These are phyloP conservation scores for Melanostoma scalare DNA, from an alignment of 2,888 invertebrate genomes.

Conservation along the genomic window DNA sequence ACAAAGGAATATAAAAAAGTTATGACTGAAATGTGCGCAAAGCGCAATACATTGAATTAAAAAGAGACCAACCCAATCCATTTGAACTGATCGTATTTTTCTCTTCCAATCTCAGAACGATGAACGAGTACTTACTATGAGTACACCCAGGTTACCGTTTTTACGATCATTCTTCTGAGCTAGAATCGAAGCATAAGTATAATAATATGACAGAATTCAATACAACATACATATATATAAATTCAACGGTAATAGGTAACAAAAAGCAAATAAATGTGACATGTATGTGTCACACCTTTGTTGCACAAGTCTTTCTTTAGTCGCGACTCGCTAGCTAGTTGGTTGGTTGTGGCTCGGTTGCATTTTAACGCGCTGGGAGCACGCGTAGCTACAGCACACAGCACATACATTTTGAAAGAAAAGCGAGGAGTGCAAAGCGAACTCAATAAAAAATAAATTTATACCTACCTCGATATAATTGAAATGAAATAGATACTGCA, in stretches of 20 bases:
- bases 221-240: neutral
- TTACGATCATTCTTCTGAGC: conserved; percentile 23
- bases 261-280: conserved; percentile 41
- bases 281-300: conserved; percentile 61
- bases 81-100: too few relatives aligned
- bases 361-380: conserved; percentile 12
- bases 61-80: too few relatives aligned
- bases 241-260: conserved; percentile 16
- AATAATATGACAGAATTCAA: neutral
- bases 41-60: too few relatives aligned
- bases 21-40: too few relatives aligned
- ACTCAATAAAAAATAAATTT: conserved; percentile 44
- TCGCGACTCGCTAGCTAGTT: neutral
- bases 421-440: neutral
- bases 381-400: conserved; percentile 22
- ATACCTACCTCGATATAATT: conserved; percentile 26
- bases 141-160: neutral
- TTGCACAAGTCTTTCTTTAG: conserved; percentile 39
- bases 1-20: too few relatives aligned
- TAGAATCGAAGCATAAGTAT: conserved; percentile 9
- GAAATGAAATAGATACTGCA: conserved; percentile 54
- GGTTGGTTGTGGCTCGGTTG: neutral
- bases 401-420: neutral
- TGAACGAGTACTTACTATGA: too few relatives aligned
- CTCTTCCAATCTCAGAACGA: too few relatives aligned